phyloP scores from a whole-genome alignment of 2,888 invertebrate genomes.

The Tribolium freemani region DNA sequence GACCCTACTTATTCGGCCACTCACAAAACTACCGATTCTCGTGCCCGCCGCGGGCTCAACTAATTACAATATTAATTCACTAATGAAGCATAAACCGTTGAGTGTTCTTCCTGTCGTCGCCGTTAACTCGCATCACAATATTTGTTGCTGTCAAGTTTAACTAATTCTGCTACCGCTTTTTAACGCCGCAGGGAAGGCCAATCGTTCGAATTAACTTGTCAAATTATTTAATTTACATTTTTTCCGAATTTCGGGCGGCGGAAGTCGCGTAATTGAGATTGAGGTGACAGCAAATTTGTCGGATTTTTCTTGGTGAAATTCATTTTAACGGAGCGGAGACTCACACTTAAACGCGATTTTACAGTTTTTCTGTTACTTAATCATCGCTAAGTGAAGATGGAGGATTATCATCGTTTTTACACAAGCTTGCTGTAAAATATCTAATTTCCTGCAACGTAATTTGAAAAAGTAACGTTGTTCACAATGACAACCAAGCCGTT shows the following conservation, averaged over 20 bases:
- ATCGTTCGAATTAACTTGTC: background rate
- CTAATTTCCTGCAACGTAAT: no score
- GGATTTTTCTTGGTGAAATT: constrained; percentile 26
- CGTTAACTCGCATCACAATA: constrained; percentile 1
- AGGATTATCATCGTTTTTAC: no score
- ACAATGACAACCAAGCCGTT: no score
- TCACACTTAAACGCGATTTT: constrained; percentile 24
- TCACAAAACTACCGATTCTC: constrained; percentile 46
- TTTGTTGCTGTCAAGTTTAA: background rate
- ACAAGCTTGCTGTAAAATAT: no score
- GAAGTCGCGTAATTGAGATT: constrained; percentile 4
- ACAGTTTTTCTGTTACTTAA: constrained; percentile 5
- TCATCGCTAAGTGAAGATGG: background rate
- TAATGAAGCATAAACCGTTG: constrained; percentile 52
- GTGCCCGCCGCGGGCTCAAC: constrained; percentile 46
- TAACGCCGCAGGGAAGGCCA: no score
- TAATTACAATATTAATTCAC: constrained; percentile 53
- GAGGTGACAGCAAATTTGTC: constrained; percentile 22
- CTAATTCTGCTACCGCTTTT: no score
- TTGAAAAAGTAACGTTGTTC: no score
- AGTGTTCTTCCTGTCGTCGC: constrained; percentile 20
- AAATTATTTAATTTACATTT: background rate
- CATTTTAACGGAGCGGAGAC: constrained; percentile 21
- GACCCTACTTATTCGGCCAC: constrained; percentile 46
- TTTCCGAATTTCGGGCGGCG: background rate